Evolutionary conservation across 1,140 invertebrate species (phyloP), one percentile per base, ranked within the genome.

Genomic region (Heterodera schachtii): DNA sequence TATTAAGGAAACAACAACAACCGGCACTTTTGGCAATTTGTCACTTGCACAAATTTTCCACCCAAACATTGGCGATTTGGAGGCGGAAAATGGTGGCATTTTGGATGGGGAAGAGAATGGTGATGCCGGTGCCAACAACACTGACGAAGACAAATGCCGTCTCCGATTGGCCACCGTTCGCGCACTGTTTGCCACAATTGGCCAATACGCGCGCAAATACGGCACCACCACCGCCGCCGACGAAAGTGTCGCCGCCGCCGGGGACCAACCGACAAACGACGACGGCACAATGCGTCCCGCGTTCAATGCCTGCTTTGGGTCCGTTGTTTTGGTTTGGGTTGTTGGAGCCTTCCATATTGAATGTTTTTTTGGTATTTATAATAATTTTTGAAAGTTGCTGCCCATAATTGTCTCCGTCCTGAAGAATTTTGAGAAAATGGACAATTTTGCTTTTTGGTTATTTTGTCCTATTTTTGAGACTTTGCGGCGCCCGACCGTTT

Each of bases 241-340:
- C 49, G 49, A 31, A 31, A 31, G 31, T 31, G 31, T 31, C 31
- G 31, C 31, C 31, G 31, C 0, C 31, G 31, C 31, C 31, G 31
- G 31, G 1, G 31, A 31, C 31, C 49, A 52, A 11, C 49, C 11
- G 49, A 52, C 6, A 6, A 52, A 52, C 49, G 49, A 6, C 49
- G 0, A 11, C 49, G 11, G 11, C 49, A 52, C 49, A 52, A 11
- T 71, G 69, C 69, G 21, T 2, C 31, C 41, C 1, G 52, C 75
- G 9, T 76, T 76, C 44, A 64, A 41, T 47, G 52, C 75, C 8
- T 19, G 64, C 3, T 76, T 76, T 47, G 47, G 75, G 75, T 76
- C 1, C 19, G 75, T 70, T 64, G 7, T 70, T 13, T 52, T 52
- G 49, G 0, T 11, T 52, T 52, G 6, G 49, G 49, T 52, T 2